Base-by-base conservation (phyloP, 1,140 invertebrate species). In the Psix sp. region DNA sequence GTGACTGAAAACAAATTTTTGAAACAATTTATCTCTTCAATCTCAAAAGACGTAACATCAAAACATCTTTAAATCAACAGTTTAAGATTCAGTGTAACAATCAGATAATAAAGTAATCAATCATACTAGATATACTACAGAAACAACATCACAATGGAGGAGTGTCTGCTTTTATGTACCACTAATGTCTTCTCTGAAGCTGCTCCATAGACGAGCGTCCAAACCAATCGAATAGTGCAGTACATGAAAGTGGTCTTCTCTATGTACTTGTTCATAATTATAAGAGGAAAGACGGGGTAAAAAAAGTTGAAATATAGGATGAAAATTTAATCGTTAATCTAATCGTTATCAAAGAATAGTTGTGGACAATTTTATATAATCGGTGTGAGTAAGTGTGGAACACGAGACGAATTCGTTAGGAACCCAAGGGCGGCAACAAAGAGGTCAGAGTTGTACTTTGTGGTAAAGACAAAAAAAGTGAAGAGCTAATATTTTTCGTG, bases 381-480 rank as follows among this genome's bases (percentile, higher is more conserved):
- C 33, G 6, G 14, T 45, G 62, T 31, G 49, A 45, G 16, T 29
- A 36, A 43, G 21, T 40, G 62, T 72, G 81, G 80, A 80, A 80
- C 66, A 81, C 65, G 81, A 82, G 78, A 74, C 74, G 78, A 77
- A 75, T 59, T 76, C 26, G 67, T 68, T 52, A 77, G 76, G 71
- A 54, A 83, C 82, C 80, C 81, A 81, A 63, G 72, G 76, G 79
- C 81, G 82, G 82, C 83, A 84, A 70, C 67, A 78, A 81, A 79
- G 82, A 80, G 82, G 77, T 82, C 82, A 84, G 79, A 79, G 80
- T 78, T 66, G 83, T 85, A 85, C 82, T 85, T 85, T 85, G 81
- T 84, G 82, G 82, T 80, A 83, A 83, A 75, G 79, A 68, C 39
- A 49, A 29, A 40, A 15, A 42, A 42, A 51, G 35, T 31, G 33